Conservation (phyloP, 2,797 vertebrate species). For the Phoebastria nigripes region DNA sequence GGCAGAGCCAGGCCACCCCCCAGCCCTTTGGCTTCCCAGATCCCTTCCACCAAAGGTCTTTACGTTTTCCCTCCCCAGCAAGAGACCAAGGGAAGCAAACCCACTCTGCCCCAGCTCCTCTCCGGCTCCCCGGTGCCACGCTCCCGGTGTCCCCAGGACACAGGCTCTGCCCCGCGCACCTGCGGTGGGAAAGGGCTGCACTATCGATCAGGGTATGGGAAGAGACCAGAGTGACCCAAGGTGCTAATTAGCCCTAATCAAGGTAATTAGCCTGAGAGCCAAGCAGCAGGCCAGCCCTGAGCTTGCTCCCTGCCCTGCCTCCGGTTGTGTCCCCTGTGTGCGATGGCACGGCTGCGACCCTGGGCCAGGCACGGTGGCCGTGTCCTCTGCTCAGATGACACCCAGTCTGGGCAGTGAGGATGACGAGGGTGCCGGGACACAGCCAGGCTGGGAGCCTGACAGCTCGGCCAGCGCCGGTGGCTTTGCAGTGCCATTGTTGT, state of each 20-base stretch:
- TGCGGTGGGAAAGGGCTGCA: fast-evolving
- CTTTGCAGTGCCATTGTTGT: neutral
- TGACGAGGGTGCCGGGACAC: neutral
- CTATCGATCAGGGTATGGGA: neutral
- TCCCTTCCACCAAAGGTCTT: neutral
- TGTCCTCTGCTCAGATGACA: neutral
- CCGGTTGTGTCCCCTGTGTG: neutral
- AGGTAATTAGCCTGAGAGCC: neutral
- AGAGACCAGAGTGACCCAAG: neutral
- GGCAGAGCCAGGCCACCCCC: neutral
- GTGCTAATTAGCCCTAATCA: neutral
- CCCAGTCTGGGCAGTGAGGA: neutral
- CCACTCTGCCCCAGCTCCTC: fast-evolving
- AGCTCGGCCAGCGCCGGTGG: fast-evolving
- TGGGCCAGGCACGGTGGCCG: fast-evolving
- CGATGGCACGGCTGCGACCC: neutral
- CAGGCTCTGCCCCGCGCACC: fast-evolving
- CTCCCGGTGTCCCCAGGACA: neutral
- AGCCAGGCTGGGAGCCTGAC: fast-evolving
- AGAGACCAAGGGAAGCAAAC: neutral
- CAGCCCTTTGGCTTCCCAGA: neutral
- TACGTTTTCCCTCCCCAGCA: fast-evolving
- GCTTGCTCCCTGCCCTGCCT: neutral
- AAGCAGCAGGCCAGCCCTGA: neutral
- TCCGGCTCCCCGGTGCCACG: fast-evolving